Percentiles rank a stretch among this genome's conserved stretches.
These are phyloP conservation scores for Peromyscus polionotus DNA, from an alignment of 2,113 vertebrate genomes.

Conservation along the genomic window DNA sequence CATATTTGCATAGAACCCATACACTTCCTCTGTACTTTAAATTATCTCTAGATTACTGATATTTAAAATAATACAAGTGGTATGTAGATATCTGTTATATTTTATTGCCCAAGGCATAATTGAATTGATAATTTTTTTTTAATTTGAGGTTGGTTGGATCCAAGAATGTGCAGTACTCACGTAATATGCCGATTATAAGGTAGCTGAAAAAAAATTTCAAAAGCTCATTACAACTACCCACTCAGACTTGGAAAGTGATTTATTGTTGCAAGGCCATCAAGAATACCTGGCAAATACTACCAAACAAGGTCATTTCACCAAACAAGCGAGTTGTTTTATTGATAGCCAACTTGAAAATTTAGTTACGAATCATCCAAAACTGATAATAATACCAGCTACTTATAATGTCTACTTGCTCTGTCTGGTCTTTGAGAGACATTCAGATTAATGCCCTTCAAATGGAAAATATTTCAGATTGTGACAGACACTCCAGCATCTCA, in stretches of 20 bases:
- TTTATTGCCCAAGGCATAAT: not conserved
- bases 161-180: not conserved
- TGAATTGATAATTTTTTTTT: not conserved
- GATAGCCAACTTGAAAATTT: not conserved
- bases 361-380: slow-evolving; percentile 27
- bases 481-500: slow-evolving; percentile 19
- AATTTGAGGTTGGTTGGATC: not conserved
- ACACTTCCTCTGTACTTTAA: not conserved
- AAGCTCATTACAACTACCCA: not conserved
- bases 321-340: not conserved
- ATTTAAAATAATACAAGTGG: not conserved
- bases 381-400: not conserved
- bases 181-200: not conserved
- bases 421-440: slow-evolving; percentile 4
- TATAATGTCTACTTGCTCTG: slow-evolving; percentile 34
- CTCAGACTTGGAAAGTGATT: slow-evolving; percentile 24
- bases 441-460: slow-evolving; percentile 51
- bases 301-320: not conserved
- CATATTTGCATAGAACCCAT: not conserved
- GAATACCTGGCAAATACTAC: slow-evolving; percentile 14
- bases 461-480: slow-evolving; percentile 20
- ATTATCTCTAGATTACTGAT: not conserved
- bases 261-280: not conserved
- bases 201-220: not conserved
- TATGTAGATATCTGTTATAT: not conserved